Percentiles rank a stretch among this genome's conserved stretches.
Evolutionary conservation across 1,140 invertebrate species (phyloP).

Genomic region (Lineus longissimus): DNA sequence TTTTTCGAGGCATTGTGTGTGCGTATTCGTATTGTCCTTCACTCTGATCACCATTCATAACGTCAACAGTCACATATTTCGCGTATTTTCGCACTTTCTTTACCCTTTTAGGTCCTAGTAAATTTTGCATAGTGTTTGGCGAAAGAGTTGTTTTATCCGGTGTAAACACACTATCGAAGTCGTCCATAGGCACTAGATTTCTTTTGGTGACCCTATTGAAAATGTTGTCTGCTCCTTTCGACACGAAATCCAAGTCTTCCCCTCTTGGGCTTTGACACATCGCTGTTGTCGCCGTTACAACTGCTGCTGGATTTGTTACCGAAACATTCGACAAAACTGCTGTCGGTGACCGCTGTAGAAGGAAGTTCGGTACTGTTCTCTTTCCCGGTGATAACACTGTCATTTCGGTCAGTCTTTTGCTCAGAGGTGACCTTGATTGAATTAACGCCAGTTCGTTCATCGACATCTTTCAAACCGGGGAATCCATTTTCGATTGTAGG

Average conservation of each 20-base stretch:
- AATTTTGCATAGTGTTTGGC: background rate
- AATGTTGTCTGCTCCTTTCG: background rate
- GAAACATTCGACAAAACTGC: slow-evolving; percentile 1
- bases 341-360: too few species aligned
- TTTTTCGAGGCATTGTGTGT: background rate
- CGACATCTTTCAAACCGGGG: background rate
- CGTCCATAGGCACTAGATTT: background rate
- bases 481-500: background rate
- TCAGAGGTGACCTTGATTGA: background rate
- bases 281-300: too few species aligned
- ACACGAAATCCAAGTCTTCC: background rate
- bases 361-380: background rate
- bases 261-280: slow-evolving; percentile 3
- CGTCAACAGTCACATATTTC: background rate
- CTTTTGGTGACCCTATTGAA: background rate
- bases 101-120: background rate
- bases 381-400: slow-evolving; percentile 1
- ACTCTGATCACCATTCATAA: background rate
- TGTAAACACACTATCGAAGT: background rate
- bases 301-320: background rate
- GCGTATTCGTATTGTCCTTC: slow-evolving; percentile 1
- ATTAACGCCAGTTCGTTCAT: slow-evolving; percentile 7
- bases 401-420: background rate
- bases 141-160: background rate
- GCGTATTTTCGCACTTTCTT: background rate